Evolutionary conservation across 2,888 invertebrate genomes (phyloP).

Genomic region (Eupithecia tripunctaria): DNA sequence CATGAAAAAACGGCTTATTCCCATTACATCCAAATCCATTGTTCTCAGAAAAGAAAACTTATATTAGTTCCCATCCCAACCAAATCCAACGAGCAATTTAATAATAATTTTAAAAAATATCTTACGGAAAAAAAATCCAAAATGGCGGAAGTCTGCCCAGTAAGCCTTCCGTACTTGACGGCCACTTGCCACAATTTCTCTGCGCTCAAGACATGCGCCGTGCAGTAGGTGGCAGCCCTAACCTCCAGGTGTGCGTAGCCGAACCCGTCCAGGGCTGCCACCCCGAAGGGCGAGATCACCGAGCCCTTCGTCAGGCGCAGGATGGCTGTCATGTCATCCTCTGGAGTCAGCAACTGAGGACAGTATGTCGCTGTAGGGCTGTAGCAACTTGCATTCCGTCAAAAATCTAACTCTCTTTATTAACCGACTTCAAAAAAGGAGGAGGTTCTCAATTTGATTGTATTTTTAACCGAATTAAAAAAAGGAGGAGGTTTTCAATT

Average conservation of each 20-base stretch:
- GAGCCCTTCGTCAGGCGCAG: constrained; percentile 72
- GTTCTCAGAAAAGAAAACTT: too few relatives aligned
- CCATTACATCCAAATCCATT: too few relatives aligned
- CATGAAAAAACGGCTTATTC: too few relatives aligned
- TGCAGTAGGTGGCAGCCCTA: constrained; percentile 74
- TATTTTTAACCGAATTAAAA: too few relatives aligned
- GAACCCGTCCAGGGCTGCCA: constrained; percentile 55
- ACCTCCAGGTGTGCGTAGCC: constrained; percentile 62
- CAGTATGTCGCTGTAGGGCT: neutral
- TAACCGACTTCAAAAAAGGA: too few relatives aligned
- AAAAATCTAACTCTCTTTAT: too few relatives aligned
- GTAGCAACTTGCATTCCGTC: too few relatives aligned
- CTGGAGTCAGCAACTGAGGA: constrained; percentile 72
- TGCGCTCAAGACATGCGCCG: constrained; percentile 63
- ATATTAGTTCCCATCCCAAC: too few relatives aligned
- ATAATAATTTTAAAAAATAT: too few relatives aligned
- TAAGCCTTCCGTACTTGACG: constrained; percentile 55
- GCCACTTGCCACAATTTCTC: constrained; percentile 63
- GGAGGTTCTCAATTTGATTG: too few relatives aligned
- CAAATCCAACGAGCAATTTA: too few relatives aligned
- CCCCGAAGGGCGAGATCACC: constrained; percentile 60
- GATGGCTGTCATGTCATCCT: constrained; percentile 71
- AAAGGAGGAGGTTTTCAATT: too few relatives aligned
- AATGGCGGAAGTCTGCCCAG: constrained; percentile 54
- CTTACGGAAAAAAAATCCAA: constrained; percentile 58